Evolutionary conservation across 2,888 invertebrate species (phyloP), one percentile per base, ranked within the genome.

Genomic region (Rhimphoctona megacephalus): DNA sequence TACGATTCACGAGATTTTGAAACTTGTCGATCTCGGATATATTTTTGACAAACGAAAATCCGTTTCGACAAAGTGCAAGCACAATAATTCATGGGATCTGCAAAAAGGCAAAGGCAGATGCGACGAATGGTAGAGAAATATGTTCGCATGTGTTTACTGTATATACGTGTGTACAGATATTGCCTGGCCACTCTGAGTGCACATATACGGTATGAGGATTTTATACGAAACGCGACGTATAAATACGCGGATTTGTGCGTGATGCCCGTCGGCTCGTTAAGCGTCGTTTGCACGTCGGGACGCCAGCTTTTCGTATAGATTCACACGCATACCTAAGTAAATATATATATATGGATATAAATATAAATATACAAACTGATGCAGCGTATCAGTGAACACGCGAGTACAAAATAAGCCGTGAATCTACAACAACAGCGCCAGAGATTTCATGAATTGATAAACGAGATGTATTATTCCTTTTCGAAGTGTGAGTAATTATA

Each of bases 41-140:
- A 87, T 85, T 85, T 85, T 67, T 69, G 81, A 84, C 76, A 80
- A 76, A 70, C 74, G 78, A 73, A 85, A 83, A 85, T 83, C 87
- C 87, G 57, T 69, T 82, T 87, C 79, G 82, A 87, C 85, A 76
- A 69, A 85, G 84, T 67, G 91, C 90, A 91, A 92, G 90, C 92
- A 90, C 90, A 77, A 93, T 94, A 93, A 94, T 93, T 94, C 92
- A 93, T 91, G 91, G 93, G 93, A 93, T 94, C 82, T 85, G 81
- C 90, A 89, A 93, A 93, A 94, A 93, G 93, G 91, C 93, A 93
- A 94, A 93, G 93, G 91, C 93, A 93, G 93, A 92, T 92, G 92
- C 85, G 85, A 87, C 87, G 87, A 85, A 79, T 76, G 70, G 72
- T 78, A 66, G 79, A 81, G 92, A 77, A 57, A 78, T 54, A 79